Evolutionary conservation across 2,797 vertebrate genomes (phyloP), one percentile per base, ranked within the genome.

Genomic region (Amphiprion clarkii): DNA sequence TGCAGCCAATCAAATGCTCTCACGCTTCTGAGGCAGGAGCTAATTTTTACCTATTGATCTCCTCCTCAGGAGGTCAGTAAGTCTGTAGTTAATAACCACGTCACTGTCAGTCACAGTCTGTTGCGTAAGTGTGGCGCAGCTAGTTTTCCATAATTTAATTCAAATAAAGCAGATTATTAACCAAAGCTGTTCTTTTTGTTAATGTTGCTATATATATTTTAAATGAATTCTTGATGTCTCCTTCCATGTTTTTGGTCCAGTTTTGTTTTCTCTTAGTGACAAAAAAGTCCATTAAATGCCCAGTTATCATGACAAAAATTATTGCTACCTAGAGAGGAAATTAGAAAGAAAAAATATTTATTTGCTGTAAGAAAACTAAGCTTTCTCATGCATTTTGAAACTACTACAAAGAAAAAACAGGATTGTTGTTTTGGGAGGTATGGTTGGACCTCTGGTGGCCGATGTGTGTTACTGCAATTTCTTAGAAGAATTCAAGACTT

Each of bases 401-500:
- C 23, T 13, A 13, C 39, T 44, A 7, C 52, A 10, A 29, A 51
- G 0, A 3, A 9, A 39, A 10, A 13, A 56, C 0, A 2, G 17
- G 6, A n/a, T 64, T 31, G 21, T 10, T 3, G 13, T 76, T 64
- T 61, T 44, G 13, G 61, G 12, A 3, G 7, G 9, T 53, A 39
- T 33, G 33, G 8, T 56, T n/a, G n/a, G 69, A 54, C 79, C 53
- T 72, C 85, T 83, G 67, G 62, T 70, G 90, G 67, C 21, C 44
- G 81, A 5, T 2, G 4, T 46, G 2, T 44, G 33, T 4, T 58
- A 80, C 17, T 76, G n/a, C 68, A 76, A 14, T 9, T 60, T 1
- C 0, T 74, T 76, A 10, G 0, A 42, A 46, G 4, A 4, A 52
- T 27, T 23, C 2, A 36, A 42, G 14, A 42, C 14, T 0, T 14